These are phyloP conservation scores for Kryphioiulus occultus DNA, from an alignment of 2,888 invertebrate species.

Conservation along the genomic window DNA sequence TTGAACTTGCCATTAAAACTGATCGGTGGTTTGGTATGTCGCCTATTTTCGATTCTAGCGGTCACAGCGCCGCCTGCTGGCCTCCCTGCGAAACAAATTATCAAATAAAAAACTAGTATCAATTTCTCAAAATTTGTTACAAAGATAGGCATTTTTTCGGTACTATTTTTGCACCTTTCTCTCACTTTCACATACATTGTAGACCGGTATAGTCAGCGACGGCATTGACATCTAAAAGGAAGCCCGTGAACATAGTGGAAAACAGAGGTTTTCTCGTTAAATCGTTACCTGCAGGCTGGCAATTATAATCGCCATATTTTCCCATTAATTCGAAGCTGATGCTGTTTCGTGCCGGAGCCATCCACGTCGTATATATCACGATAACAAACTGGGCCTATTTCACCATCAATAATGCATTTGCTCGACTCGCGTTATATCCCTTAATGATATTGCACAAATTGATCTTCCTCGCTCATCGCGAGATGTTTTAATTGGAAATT, in stretches of 20 bases:
- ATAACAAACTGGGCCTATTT: neutral
- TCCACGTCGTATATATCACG: neutral
- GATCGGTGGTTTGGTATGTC: too few relatives aligned
- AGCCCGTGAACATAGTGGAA: neutral
- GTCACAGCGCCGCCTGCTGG: too few relatives aligned
- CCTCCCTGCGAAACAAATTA: too few relatives aligned
- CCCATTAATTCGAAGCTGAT: neutral
- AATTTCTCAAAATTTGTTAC: too few relatives aligned
- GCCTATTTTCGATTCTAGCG: too few relatives aligned
- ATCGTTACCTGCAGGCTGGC: neutral
- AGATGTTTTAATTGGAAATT: constrained; percentile 19
- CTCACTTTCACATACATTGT: too few relatives aligned
- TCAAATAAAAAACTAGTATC: too few relatives aligned
- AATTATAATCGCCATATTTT: neutral
- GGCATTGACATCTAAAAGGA: neutral
- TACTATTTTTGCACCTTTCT: too few relatives aligned
- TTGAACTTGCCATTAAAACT: too few relatives aligned
- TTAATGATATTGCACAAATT: constrained; percentile 22
- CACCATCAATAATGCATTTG: constrained; percentile 27
- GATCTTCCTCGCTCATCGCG: neutral
- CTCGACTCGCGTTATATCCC: neutral
- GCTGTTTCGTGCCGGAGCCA: neutral
- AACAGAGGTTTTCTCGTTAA: neutral
- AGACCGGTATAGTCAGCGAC: too few relatives aligned
- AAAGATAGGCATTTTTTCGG: too few relatives aligned